Evolutionary conservation across 2,797 vertebrate species (phyloP).

Genomic region (Sternarchorhynchus goeldii): DNA sequence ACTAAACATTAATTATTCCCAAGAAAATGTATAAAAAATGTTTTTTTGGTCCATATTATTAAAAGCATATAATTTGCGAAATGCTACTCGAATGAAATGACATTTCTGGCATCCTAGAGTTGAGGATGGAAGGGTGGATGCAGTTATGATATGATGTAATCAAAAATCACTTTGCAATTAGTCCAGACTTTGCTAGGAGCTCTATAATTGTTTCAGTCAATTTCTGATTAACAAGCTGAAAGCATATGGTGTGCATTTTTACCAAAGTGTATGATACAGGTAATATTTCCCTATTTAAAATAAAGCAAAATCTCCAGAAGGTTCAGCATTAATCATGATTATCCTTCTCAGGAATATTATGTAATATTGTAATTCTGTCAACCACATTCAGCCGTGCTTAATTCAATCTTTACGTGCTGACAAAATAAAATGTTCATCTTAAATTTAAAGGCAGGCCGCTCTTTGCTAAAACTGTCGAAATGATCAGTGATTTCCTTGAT

Average conservation of each 20-base stretch:
- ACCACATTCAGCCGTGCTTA: neutral
- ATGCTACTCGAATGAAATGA: no score
- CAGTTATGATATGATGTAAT: neutral
- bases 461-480: constrained; percentile 5
- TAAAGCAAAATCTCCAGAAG: neutral
- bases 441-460: constrained; percentile 8
- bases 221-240: constrained; percentile 3
- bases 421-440: constrained; percentile 8
- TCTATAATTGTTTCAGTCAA: neutral
- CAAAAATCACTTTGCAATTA: neutral
- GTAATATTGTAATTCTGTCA: no score
- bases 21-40: no score
- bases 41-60: no score
- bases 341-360: neutral
- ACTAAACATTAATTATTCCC: no score
- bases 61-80: no score
- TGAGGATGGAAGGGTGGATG: no score
- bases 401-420: neutral
- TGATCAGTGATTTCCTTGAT: constrained; percentile 27
- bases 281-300: neutral
- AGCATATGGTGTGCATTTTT: neutral
- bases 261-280: neutral
- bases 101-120: neutral
- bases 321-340: neutral
- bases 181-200: neutral